phyloP scores from a whole-genome alignment of 2,113 vertebrate species.

The Ascaphus truei region DNA sequence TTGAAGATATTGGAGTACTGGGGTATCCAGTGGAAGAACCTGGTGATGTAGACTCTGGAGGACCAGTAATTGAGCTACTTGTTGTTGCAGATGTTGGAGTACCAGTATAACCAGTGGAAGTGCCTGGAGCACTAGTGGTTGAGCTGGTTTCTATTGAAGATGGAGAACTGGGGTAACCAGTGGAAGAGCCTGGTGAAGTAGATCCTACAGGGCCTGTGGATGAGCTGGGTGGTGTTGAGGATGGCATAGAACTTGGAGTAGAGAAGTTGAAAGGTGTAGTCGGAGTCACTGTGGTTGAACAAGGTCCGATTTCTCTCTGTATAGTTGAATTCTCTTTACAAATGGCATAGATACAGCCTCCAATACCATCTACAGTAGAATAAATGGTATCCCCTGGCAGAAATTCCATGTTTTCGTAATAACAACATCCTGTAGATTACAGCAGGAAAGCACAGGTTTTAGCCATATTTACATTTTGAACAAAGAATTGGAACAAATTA shows the following conservation, averaged over 20 bases:
- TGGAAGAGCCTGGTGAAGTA: not conserved
- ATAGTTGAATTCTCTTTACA: slow-evolving; percentile 59
- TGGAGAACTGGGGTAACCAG: not conserved
- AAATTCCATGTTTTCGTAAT: slow-evolving; percentile 57
- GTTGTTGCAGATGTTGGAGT: not conserved
- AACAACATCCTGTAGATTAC: slow-evolving; percentile 58
- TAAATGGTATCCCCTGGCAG: slow-evolving; percentile 59
- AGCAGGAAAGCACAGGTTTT: too few relatives aligned
- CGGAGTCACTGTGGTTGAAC: not conserved
- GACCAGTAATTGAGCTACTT: not conserved
- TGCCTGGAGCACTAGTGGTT: not conserved
- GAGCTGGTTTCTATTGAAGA: not conserved
- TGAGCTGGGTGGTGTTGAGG: not conserved
- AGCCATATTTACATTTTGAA: too few relatives aligned
- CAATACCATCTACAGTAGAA: slow-evolving; percentile 63
- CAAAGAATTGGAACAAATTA: too few relatives aligned
- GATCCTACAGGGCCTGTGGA: not conserved
- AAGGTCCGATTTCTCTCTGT: slow-evolving; percentile 35
- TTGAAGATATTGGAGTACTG: not conserved
- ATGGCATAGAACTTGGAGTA: not conserved
- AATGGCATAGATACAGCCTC: slow-evolving; percentile 61
- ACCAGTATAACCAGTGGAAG: not conserved
- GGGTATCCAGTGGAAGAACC: not conserved
- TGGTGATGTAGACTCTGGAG: not conserved
- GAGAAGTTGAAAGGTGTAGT: not conserved